Evolutionary conservation across 2,113 vertebrate genomes (phyloP), one percentile per base, ranked within the genome.

Genomic region (Vidua chalybeata): DNA sequence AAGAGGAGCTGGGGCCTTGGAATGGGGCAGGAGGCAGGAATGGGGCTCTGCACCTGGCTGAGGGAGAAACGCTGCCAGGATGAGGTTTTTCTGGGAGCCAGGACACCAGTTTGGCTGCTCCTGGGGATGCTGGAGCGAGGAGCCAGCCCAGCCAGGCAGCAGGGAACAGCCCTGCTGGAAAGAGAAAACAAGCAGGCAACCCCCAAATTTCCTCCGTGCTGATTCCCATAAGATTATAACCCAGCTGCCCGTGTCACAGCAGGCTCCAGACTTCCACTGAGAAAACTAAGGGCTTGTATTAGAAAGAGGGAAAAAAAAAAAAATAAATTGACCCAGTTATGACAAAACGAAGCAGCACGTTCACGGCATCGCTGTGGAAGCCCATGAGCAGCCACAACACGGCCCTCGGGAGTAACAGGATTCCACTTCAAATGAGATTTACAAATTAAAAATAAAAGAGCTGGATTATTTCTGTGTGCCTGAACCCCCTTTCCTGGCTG

Each of bases 281-380:
- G 90, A 94, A 94, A 94, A 95, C 55, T 56, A 55, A 84, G 39
- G 80, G 64, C 61, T 93, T 45, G 33, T 52, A 74, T 90, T 78
- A 80, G 73, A 81, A 89, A 92, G 10, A 62, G 20, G 1, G 2
- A 33, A 30, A 61, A 54, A 41, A 13, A 41, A 59, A 61, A 49
- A 61, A 43, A 28, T 8, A 28, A 84, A 62, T 33, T 75, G 95
- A 93, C 96, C 96, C 93, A 93, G 91, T 97, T 96, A 81, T 41
- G 89, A 95, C 94, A 94, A 84, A 94, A 78, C 2, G 3, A 78
- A 84, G 37, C 89, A 84, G 83, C 68, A 1, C 4, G 10, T 55
- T 23, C 21, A 59, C 62, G 23, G 92, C 83, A 17, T 46, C 3
- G 0, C 72, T 18, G 83, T 68, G 39, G 80, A 81, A 63, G 56